These are phyloP conservation scores for Seira sanloemensis DNA, from an alignment of 2,888 invertebrate species.

Conservation along the genomic window DNA sequence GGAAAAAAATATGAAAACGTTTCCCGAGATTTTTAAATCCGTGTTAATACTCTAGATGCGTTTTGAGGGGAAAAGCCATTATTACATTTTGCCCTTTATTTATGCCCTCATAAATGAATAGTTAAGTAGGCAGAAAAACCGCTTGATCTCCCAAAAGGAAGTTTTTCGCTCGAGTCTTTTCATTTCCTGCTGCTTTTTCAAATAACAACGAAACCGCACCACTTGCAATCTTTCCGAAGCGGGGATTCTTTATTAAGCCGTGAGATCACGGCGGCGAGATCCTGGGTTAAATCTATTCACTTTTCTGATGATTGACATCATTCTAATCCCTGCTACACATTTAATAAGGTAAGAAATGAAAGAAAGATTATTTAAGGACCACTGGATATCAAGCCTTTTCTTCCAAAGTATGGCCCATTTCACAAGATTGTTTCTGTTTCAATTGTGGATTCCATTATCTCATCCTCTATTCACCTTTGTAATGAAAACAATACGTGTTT, in stretches of 20 bases:
- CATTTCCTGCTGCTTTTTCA: constrained; percentile 43
- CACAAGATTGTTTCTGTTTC: neutral
- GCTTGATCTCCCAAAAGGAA: constrained; percentile 37
- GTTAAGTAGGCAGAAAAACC: constrained; percentile 38
- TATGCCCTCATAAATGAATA: constrained; percentile 52
- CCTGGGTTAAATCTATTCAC: neutral
- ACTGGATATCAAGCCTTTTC: neutral
- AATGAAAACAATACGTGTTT: constrained; percentile 4
- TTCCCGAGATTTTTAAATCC: constrained; percentile 40
- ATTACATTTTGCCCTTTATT: constrained; percentile 52
- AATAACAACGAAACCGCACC: constrained; percentile 42
- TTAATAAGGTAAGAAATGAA: constrained; percentile 24
- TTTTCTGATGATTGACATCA: constrained; percentile 47
- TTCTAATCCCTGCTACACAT: constrained; percentile 42
- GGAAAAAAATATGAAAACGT: constrained; percentile 41
- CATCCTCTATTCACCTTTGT: neutral
- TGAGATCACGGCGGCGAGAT: neutral
- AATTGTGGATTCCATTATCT: constrained; percentile 2
- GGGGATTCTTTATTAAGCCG: constrained; percentile 1
- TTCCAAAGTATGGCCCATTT: constrained; percentile 18
- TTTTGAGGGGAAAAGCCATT: constrained; percentile 51
- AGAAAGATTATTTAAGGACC: constrained; percentile 1
- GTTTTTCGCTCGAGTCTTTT: neutral
- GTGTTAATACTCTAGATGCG: constrained; percentile 53
- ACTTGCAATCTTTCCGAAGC: constrained; percentile 19